Base-by-base conservation (phyloP, 1,140 invertebrate species). In the Papilio polyxenes region DNA sequence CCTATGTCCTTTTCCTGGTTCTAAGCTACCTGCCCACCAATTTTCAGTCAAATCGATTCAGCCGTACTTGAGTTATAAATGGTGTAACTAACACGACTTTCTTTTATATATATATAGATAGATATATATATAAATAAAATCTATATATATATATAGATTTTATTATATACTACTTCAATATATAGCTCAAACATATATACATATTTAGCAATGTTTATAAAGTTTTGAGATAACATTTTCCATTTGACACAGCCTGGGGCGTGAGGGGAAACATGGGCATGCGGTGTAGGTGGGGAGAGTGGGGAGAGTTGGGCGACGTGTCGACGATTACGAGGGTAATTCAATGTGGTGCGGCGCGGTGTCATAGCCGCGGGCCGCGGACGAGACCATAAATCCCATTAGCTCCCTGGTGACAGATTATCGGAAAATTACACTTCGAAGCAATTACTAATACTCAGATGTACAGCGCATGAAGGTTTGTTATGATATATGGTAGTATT, bases 241-340 rank as follows among this genome's bases (percentile, higher is more conserved):
- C 31, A 48, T 62, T 20, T 44, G 77, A 37, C 53, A 79, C n/a
- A 79, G 53, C 77, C 53, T 20, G 31, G n/a, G 77, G 75, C 75
- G 3, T 37, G 31, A 11, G 76, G 76, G 49, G 78, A 59, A 31
- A 80, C 44, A 44, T 48, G 78, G 31, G 65, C 65, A 40, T 37
- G 23, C 31, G 65, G 65, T 15, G 65, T 69, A 15, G 6, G 31
- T 11, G 31, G 13, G 65, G 65, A 72, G 65, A 72, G 31, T 15
- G 53, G 40, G 77, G 75, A 44, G 48, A 53, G 51, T 53, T 17
- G 76, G 20, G 78, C 59, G 78, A 80, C 78, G 78, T 80, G 78
- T 80, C 59, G 78, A 80, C 62, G 78, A 80, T 80, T 80, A 80
- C 78, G 59, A 69, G 17, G 56, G 78, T 80, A 80, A 80, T 80